Evolutionary conservation across 2,888 invertebrate species (phyloP), one percentile per base, ranked within the genome.

Genomic region (Plagodis pulveraria): DNA sequence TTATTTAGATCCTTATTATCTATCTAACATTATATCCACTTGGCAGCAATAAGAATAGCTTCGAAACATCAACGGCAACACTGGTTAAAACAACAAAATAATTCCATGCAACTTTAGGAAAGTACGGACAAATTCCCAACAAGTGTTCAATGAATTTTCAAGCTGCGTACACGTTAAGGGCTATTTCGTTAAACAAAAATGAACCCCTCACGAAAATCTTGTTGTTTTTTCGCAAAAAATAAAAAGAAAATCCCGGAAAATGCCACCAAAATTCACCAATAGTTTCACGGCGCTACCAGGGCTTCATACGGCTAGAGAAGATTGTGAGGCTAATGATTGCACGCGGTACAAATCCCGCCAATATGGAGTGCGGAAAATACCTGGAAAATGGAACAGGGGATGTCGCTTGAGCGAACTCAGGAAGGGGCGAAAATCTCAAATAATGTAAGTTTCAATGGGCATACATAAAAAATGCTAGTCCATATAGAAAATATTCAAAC

Each of bases 301-400:
- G 76, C 71, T 75, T 74, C 81, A 82, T 78, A 76, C 70, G 80
- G 77, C 81, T 80, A 78, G 76, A 78, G 81, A 81, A 86, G 86
- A 85, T 87, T 82, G 80, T 67, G 77, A 70, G 83, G 83, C 88
- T 90, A 91, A 91, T 90, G 88, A 89, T 90, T 87, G 80, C 71
- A 76, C 74, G 80, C 77, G 61, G 77, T 71, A 80, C 86, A 90
- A 91, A 91, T 89, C 91, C 91, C 75, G 77, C 87, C 89, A 87
- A 89, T 89, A 91, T 86, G 86, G 87, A 86, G 86, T 81, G 84
- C 82, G 86, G 86, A 81, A 88, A 88, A 88, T 89, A 89, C 89
- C 88, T 89, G 88, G 87, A 84, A 91, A 89, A 90, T 88, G 82
- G 83, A 81, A 80, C 80, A 83, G 81, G 52, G 48, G 11, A 40